Base-by-base conservation (phyloP, 2,113 vertebrate genomes). In the Rhegmatorhina hoffmannsi region DNA sequence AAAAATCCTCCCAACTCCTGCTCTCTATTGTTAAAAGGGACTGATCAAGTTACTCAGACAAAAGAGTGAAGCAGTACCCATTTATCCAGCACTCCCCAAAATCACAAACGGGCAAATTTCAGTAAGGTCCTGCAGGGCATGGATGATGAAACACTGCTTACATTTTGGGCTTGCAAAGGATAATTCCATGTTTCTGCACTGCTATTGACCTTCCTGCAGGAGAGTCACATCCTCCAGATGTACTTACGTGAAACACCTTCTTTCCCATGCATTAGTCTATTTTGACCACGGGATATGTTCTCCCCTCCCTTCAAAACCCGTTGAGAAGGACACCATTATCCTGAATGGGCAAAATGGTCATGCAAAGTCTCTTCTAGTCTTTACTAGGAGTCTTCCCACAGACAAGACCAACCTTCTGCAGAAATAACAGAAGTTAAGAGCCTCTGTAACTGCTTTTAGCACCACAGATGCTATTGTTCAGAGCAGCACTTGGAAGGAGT, bases 401-500 rank as follows among this genome's bases (percentile, higher is more conserved):
- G 68, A 29, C 44, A 87, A 36, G 38, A 80, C 53, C 60, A 96
- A 10, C 17, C 40, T 94, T 55, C 67, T 49, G 49, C 49, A 89
- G 80, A 89, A 92, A 90, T 2, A 92, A 83, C 44, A 77, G 43
- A 55, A 90, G 82, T 73, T 55, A 73, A 94, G 88, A 90, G 93
- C 52, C 66, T 81, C 52, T 44, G 26, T 75, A 56, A 52, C 76
- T 94, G 34, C 73, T 84, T 76, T 62, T 77, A 89, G 56, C 60
- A 84, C 75, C 86, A 68, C 52, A 75, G 90, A 84, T 60, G 12
- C 49, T 72, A 63, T 76, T 87, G 85, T 86, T 95, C 92, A 93
- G 53, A 75, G 75, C 40, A 76, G 68, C 86, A 50, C 80, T 81
- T 68, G 44, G 52, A 92, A 88, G 59, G 23, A 79, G 78, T 44